These are phyloP conservation scores for Anhinga anhinga DNA, from an alignment of 2,113 vertebrate genomes.

Conservation along the genomic window DNA sequence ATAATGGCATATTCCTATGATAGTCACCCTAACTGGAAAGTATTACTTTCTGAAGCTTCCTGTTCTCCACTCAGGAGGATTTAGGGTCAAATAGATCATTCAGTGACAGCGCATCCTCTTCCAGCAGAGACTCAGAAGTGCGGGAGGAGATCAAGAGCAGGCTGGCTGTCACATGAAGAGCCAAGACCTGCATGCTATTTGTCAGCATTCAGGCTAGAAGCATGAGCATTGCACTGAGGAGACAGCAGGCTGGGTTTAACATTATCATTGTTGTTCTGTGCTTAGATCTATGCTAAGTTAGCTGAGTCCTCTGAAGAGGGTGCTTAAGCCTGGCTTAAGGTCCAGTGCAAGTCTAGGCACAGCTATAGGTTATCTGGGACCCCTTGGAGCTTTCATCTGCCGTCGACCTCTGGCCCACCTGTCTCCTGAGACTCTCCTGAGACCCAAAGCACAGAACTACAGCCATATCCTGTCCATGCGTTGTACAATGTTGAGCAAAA, in stretches of 20 bases:
- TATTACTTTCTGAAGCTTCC: not conserved
- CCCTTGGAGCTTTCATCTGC: not conserved
- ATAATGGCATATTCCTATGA: not conserved
- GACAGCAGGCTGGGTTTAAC: not conserved
- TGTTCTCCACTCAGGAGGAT: not conserved
- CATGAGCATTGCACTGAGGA: not conserved
- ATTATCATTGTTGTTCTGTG: not conserved
- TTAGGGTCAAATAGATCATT: not conserved
- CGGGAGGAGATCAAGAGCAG: not conserved
- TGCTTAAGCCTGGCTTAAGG: not conserved
- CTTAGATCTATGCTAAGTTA: not conserved
- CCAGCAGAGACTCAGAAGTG: not conserved
- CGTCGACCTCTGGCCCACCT: not conserved
- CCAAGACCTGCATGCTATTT: not conserved
- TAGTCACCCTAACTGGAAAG: not conserved
- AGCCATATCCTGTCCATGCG: not conserved
- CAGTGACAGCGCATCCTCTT: fast-evolving
- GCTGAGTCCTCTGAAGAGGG: not conserved
- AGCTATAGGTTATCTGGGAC: not conserved
- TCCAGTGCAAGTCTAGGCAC: not conserved
- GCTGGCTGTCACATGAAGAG: not conserved
- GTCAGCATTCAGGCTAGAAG: not conserved
- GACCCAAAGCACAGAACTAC: not conserved
- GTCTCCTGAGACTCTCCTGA: fast-evolving
- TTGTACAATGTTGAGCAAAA: not conserved